Base-by-base conservation (phyloP, 2,888 invertebrate species). In the Cremastobaeus sp. region DNA sequence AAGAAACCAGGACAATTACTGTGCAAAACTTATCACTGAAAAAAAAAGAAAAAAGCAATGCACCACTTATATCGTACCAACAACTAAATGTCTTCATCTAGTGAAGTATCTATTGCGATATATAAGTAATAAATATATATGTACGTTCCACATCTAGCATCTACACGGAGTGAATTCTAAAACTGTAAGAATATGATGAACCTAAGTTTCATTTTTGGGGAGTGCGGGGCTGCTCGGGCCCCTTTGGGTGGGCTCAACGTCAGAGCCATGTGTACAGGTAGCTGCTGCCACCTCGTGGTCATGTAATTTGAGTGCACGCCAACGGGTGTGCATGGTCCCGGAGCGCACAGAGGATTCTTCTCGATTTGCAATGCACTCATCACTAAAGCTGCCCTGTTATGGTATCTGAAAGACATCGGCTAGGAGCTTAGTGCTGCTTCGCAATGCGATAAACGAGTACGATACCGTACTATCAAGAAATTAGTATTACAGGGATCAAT, bases 131-230 rank as follows among this genome's bases (percentile, higher is more conserved):
- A 48, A 21, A 54, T 21, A 64, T 52, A 68, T 59, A 45, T 37
- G 21, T 60, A 54, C 41, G 55, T 50, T 65, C 65, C 41, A 74
- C 74, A 74, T 84, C 81, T 85, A 86, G 84, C 86, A 84, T 86
- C 83, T 84, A 85, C 79, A 81, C 74, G 76, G 77, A 77, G 72
- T 78, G 79, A 69, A 75, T 71, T 79, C 77, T 80, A 80, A 80
- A 76, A 80, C 73, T 81, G 74, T 78, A 78, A 82, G 65, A 78
- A 77, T 78, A 74, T 81, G 77, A 84, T 86, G 82, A 89, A 96
- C 96, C 96, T 96, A 88, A 96, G 91, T 90, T 96, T 96, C 93
- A 96, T 94, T 90, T 96, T 96, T 76, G 96, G 96, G 83, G 95
- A 96, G 80, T 94, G 93, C 82, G 95, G 95, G 76, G 93, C 92